These are phyloP conservation scores for Bugula neritina DNA, from an alignment of 2,888 invertebrate species.

Conservation along the genomic window DNA sequence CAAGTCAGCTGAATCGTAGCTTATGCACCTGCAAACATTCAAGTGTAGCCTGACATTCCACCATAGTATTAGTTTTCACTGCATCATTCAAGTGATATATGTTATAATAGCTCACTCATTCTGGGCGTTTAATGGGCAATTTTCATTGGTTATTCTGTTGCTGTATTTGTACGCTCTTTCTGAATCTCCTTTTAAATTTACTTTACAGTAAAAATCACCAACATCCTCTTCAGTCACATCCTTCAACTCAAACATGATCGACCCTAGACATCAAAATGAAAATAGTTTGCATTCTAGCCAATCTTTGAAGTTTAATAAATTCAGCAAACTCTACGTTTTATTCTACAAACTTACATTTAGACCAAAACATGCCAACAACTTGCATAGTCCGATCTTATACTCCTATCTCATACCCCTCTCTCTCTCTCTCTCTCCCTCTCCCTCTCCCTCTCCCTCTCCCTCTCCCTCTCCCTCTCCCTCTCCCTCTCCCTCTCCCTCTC, in stretches of 20 bases:
- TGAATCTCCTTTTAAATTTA: neutral
- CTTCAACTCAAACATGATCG: neutral
- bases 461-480: no score
- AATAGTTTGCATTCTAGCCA: no score
- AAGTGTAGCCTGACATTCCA: neutral
- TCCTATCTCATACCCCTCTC: no score
- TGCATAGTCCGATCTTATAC: no score
- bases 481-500: no score
- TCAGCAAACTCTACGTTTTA: no score
- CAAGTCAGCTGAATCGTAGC: neutral
- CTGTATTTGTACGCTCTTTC: neutral
- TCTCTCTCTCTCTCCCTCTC: no score
- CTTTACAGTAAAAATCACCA: neutral
- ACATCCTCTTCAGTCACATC: constrained; percentile 7
- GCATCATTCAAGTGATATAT: no score
- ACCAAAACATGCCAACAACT: no score
- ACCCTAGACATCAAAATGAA: neutral
- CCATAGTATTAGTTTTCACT: neutral
- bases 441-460: no score
- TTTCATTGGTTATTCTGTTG: neutral
- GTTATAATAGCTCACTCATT: neutral
- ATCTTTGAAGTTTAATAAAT: no score
- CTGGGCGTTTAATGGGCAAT: neutral
- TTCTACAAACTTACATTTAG: no score
- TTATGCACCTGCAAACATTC: neutral